Evolutionary conservation across 2,888 invertebrate species (phyloP).

Genomic region (Penaeus monodon): DNA sequence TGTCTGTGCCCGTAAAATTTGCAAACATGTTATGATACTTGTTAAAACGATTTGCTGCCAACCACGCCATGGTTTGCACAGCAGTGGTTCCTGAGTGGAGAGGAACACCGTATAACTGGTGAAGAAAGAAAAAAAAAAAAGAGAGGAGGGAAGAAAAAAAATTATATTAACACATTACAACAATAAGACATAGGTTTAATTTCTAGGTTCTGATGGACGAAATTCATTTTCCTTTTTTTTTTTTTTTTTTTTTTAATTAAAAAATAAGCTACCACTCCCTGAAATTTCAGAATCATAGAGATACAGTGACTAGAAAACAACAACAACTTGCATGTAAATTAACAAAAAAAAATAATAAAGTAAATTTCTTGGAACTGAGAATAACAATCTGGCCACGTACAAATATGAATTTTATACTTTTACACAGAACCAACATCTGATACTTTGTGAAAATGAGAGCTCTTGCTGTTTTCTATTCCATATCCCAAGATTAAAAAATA

Average conservation of each 20-base stretch:
- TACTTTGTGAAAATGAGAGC: no score
- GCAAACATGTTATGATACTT: constrained; percentile 83
- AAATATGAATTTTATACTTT: no score
- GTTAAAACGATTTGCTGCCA: constrained; percentile 82
- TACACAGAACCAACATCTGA: no score
- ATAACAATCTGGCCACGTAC: no score
- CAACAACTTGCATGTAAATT: no score
- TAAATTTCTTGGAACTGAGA: no score
- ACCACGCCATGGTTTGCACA: constrained; percentile 83
- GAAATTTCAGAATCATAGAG: no score
- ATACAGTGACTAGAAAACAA: no score
- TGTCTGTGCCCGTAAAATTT: constrained; percentile 89
- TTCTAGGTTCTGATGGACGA: not conserved
- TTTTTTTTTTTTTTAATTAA: no score
- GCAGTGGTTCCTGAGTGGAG: constrained; percentile 65
- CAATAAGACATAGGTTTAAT: not conserved
- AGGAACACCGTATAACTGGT: constrained; percentile 26
- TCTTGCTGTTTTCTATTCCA: no score
- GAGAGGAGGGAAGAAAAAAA: not conserved
- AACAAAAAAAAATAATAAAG: no score
- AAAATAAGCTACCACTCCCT: no score
- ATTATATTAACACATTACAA: not conserved
- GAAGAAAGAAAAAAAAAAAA: not conserved
- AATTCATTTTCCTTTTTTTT: not conserved
- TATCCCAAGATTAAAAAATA: not conserved